A percentile compares a stretch with the other conserved stretches of the same genome.
phyloP scores from a whole-genome alignment of 2,113 vertebrate genomes.

The Trogon surrucura region DNA sequence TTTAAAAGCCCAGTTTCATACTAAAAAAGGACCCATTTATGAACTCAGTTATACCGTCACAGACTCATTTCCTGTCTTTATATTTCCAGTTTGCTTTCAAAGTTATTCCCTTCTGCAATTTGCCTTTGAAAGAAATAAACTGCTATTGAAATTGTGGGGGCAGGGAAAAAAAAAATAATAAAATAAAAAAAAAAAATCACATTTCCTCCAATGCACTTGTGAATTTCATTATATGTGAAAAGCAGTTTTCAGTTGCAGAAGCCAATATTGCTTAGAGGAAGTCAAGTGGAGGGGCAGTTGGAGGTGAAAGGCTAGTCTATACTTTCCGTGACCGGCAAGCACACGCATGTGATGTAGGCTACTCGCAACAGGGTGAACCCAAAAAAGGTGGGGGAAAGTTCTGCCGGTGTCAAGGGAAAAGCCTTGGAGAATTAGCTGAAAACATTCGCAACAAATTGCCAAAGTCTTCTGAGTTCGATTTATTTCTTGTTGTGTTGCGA shows the following conservation, averaged over 20 bases:
- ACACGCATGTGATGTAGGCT: neutral
- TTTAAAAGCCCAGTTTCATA: slow-evolving; percentile 72
- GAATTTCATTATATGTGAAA: slow-evolving; percentile 73
- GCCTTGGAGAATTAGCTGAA: slow-evolving; percentile 19
- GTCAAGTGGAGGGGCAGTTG: slow-evolving; percentile 51
- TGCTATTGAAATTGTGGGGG: slow-evolving; percentile 68
- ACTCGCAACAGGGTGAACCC: neutral
- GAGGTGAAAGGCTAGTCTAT: slow-evolving; percentile 64
- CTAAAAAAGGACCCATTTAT: slow-evolving; percentile 69
- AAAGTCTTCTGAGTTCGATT: neutral
- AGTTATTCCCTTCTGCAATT: slow-evolving; percentile 71
- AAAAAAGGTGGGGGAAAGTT: slow-evolving; percentile 24
- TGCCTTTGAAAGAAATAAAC: slow-evolving; percentile 69
- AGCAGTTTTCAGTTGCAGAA: slow-evolving; percentile 62
- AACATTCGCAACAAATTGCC: slow-evolving; percentile 24
- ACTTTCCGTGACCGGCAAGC: slow-evolving; percentile 65
- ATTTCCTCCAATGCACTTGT: slow-evolving; percentile 67
- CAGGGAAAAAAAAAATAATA: neutral
- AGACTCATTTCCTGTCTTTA: slow-evolving; percentile 76
- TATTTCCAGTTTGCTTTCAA: slow-evolving; percentile 73
- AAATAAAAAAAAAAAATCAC: slow-evolving; percentile 35
- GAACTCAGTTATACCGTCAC: slow-evolving; percentile 68
- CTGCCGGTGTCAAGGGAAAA: slow-evolving; percentile 26
- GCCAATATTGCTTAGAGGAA: slow-evolving; percentile 65
- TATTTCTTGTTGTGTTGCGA: slow-evolving; percentile 30